phyloP scores from a whole-genome alignment of 2,888 invertebrate species.

The Ypsolopha sequella region DNA sequence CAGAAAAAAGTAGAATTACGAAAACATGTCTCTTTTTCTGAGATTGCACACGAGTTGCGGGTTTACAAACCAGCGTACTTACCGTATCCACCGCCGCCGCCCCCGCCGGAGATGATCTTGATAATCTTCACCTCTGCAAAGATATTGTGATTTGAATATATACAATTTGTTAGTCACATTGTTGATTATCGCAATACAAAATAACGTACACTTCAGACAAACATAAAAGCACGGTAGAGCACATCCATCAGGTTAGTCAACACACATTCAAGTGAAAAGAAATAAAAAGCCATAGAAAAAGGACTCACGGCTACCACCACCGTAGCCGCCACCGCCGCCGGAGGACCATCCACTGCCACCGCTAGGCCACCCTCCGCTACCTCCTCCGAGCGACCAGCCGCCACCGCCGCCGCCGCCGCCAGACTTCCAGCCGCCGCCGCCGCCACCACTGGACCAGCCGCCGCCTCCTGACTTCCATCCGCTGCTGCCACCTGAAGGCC shows the following conservation, averaged over 20 bases:
- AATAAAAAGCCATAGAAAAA: not conserved
- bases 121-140: conserved; percentile 46
- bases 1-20: no score
- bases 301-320: not conserved
- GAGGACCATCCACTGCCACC: conserved; percentile 20
- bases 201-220: no score
- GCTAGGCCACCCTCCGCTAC: conserved; percentile 19
- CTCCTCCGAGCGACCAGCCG: conserved; percentile 13
- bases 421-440: conserved; percentile 17
- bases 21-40: no score
- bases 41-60: no score
- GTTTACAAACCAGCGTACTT: conserved; percentile 6
- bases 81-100: conserved; percentile 37
- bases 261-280: not conserved
- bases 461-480: conserved; percentile 12
- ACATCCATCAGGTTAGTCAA: no score
- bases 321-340: conserved; percentile 12
- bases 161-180: no score
- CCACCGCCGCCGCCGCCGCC: conserved; percentile 19
- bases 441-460: conserved; percentile 14
- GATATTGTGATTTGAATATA: not conserved
- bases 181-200: no score
- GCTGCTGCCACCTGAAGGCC: conserved; percentile 13
- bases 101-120: conserved; percentile 42
- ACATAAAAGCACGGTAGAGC: no score